phyloP scores from a whole-genome alignment of 2,797 vertebrate species.

The Tangara arthus region DNA sequence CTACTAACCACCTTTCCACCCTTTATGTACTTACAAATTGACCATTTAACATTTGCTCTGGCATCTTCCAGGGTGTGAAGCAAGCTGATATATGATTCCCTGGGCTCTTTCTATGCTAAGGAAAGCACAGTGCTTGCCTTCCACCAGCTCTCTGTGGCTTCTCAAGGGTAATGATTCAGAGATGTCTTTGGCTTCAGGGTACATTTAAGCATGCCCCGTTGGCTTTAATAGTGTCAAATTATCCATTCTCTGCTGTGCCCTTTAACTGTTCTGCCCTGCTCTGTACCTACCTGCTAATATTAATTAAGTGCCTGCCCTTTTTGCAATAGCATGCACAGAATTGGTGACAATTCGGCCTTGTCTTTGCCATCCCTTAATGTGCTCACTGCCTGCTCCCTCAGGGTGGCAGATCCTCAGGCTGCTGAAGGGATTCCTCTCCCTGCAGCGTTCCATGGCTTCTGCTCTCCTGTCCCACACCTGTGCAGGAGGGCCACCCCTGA shows the following conservation, averaged over 20 bases:
- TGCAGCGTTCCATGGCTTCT: background rate
- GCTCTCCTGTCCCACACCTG: background rate
- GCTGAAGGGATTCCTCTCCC: background rate
- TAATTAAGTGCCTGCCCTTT: background rate
- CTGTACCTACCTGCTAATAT: background rate
- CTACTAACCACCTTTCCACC: background rate
- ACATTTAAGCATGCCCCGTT: background rate
- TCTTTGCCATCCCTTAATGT: rapidly evolving
- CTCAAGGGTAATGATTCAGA: background rate
- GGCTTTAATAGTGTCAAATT: background rate
- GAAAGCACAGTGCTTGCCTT: background rate
- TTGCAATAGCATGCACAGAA: background rate
- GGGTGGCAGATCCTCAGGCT: background rate
- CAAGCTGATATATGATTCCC: background rate
- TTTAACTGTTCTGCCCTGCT: background rate
- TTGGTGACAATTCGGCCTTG: background rate
- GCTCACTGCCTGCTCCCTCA: background rate
- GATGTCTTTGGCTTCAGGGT: background rate
- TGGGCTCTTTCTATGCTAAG: background rate
- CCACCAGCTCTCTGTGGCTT: background rate
- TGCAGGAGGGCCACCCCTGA: background rate
- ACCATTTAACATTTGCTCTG: background rate
- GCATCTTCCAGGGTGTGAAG: background rate
- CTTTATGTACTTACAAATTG: background rate
- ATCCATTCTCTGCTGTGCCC: background rate